Conservation (phyloP, 35 echinoderm and acorn worm genomes). For the Anneissia japonica region DNA sequence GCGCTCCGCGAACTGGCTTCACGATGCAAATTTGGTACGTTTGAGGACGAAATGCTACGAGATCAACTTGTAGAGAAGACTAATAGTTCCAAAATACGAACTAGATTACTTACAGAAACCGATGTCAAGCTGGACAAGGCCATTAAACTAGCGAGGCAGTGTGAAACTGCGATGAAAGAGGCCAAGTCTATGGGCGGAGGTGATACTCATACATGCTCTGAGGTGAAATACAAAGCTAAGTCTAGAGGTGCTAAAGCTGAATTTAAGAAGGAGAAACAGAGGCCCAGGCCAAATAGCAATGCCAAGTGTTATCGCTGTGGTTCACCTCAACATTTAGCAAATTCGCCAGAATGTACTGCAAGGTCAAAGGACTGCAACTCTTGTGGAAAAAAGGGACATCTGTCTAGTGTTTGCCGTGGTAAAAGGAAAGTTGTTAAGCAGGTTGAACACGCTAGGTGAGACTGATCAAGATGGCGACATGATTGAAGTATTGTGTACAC, state of each 20-base stretch:
- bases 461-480: background rate
- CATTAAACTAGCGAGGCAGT: conserved; percentile 1
- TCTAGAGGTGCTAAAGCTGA: too few relatives aligned
- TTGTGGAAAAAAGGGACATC: conserved; percentile 48
- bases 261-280: too few relatives aligned
- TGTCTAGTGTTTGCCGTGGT: conserved; percentile 30
- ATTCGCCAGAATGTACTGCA: conserved; percentile 11
- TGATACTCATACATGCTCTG: background rate
- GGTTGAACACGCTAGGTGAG: background rate
- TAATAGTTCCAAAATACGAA: background rate
- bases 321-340: conserved; percentile 20
- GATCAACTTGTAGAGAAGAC: conserved; percentile 20
- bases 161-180: background rate
- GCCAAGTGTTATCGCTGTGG: conserved; percentile 20
- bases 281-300: too few relatives aligned
- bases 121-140: background rate
- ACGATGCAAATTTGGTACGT: background rate
- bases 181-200: background rate
- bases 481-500: background rate
- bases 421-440: background rate
- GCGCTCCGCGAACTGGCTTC: background rate
- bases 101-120: background rate
- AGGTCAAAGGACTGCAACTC: conserved; percentile 7
- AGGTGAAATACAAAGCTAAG: background rate
- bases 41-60: background rate